Evolutionary conservation across 2,113 vertebrate species (phyloP), one percentile per base, ranked within the genome.

Genomic region (Eurypyga helias): DNA sequence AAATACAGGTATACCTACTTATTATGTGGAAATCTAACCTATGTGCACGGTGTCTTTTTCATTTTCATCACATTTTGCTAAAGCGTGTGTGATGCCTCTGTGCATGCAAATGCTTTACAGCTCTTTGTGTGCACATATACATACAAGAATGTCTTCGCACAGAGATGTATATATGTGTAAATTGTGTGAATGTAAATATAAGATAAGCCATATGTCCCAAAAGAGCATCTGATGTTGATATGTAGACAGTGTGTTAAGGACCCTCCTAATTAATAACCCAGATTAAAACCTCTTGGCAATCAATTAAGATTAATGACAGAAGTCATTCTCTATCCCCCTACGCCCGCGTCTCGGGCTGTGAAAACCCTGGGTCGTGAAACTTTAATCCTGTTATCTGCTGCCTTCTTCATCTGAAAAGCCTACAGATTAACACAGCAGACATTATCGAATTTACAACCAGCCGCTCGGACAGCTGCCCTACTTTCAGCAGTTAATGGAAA

Each of bases 381-480:
- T 95, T 94, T 98, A 98, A 99, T 99, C 98, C 98, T 98, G 98
- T 99, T 99, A 99, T 98, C 98, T 98, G 97, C 96, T 96, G 95
- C 96, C 96, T 98, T 97, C 98, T 98, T 97, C 97, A 95, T 96
- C 93, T 96, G 97, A 97, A 97, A 98, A 98, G 97, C 94, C 96
- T 89, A 62, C 96, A 98, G 98, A 98, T 99, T 98, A 99, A 98
- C 93, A 83, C 96, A 95, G 97, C 60, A 97, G 98, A 98, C 98
- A 98, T 98, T 98, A 98, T 98, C 96, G 82, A 98, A 98, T 99
- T 98, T 99, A 98, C 96, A 98, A 98, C 98, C 98, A 98, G 98
- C 98, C 98, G 73, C 93, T 98, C 96, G 94, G 99, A 99, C 98
- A 99, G 99, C 98, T 99, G 99, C 97, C 99, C 98, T 98, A 98